Evolutionary conservation across 2,113 vertebrate genomes (phyloP), one percentile per base, ranked within the genome.

Genomic region (Polyodon spathula): DNA sequence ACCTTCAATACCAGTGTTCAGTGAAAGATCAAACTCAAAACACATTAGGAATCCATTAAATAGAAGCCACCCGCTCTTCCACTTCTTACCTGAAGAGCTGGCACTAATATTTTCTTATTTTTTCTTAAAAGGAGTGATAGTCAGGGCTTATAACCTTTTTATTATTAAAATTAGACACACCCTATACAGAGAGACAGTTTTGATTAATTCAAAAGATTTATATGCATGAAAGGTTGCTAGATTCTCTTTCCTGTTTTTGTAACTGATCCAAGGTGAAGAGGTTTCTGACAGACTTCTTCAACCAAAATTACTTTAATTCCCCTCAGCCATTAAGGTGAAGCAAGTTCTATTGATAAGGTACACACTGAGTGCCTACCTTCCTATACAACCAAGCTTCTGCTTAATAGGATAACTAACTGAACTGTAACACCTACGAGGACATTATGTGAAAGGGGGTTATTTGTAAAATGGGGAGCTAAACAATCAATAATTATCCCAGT

Each of bases 1-100:
- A 66, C 71, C 62, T 81, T 78, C 75, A 67, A 37, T 74, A 76
- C 74, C 76, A 73, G 77, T 75, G 71, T 44, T 44, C 7, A 12
- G 12, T 8, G 7, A 44, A 12, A 8, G 12, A 7, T 44, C 12
- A 44, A 8, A 8, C 12, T 44, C 43, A 8, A 44, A 44, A 44
- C 7, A 44, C 12, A 44, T 44, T 44, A 8, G 7, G 12, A n/a
- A n/a, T n/a, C n/a, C 43, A 44, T 44, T 44, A 12, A 12, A 7
- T 44, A 44, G 43, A 8, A 12, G 7, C 43, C 7, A 8, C 12
- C 43, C 12, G 7, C 12, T 2, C 43, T 12, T 44, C 43, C 7
- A 44, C 12, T 44, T 44, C 12, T 44, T 44, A 8, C 12, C 12
- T 44, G 12, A 12, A 8, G 43, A 8, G 43, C 12, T 8, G 43